A percentile compares a stretch with the other conserved stretches of the same genome.
Conservation (phyloP, 2,113 vertebrate genomes). For the Caretta caretta region DNA sequence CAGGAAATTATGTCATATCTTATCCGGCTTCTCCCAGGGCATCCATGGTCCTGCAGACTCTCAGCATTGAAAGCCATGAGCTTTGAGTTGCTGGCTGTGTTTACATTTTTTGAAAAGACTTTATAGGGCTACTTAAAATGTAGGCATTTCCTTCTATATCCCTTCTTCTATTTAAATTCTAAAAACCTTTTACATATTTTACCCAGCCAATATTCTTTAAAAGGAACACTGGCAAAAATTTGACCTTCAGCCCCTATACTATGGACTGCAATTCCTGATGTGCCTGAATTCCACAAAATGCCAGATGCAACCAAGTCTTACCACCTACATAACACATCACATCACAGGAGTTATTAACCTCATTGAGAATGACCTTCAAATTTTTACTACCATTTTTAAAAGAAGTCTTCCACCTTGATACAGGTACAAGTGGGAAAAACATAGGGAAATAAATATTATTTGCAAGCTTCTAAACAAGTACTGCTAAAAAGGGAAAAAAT, state of each 20-base stretch:
- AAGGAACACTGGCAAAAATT: neutral
- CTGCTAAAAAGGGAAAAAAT: neutral
- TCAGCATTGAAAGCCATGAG: too few relatives aligned
- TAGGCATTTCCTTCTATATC: neutral
- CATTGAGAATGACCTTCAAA: neutral
- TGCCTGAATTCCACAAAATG: neutral
- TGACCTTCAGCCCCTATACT: neutral
- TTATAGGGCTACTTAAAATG: neutral
- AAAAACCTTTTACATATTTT: neutral
- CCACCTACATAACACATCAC: neutral
- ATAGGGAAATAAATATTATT: neutral
- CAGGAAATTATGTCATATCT: rapidly evolving
- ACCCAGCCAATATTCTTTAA: neutral
- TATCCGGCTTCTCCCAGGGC: rapidly evolving
- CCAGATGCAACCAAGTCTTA: neutral
- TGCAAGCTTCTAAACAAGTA: neutral
- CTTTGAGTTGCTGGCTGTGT: too few relatives aligned
- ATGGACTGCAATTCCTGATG: neutral
- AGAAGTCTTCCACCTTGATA: neutral
- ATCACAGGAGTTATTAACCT: neutral
- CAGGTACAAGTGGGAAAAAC: neutral
- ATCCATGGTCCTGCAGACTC: too few relatives aligned
- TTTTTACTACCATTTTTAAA: neutral
- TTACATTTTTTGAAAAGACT: too few relatives aligned
- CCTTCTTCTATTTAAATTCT: neutral